These are phyloP conservation scores for Chymomyza caudatula DNA, from an alignment of 2,888 invertebrate genomes.

Conservation along the genomic window DNA sequence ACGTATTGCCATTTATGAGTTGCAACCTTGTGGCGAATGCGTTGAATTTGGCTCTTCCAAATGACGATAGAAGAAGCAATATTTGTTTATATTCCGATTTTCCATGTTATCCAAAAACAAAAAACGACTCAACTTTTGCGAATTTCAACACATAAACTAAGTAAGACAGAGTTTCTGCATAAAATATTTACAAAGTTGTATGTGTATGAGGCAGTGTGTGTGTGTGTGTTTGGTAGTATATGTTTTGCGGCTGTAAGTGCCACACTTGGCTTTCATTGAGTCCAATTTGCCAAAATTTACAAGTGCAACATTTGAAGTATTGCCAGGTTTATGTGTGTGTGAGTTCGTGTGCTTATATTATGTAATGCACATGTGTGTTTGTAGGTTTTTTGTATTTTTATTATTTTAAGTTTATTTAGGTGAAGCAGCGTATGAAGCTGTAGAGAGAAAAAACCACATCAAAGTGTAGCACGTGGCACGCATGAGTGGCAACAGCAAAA, in stretches of 20 bases:
- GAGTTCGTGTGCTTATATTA: too few species aligned
- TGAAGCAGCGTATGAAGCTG: slow-evolving; percentile 28
- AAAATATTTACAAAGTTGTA: slow-evolving; percentile 62
- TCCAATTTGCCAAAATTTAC: slow-evolving; percentile 67
- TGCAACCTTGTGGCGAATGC: too few species aligned
- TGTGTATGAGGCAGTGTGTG: slow-evolving; percentile 24
- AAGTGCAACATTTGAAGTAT: slow-evolving; percentile 52
- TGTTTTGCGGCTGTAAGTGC: slow-evolving; percentile 4
- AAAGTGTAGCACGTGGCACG: slow-evolving; percentile 63
- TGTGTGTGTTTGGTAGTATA: slow-evolving; percentile 16
- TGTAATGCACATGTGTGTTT: too few species aligned
- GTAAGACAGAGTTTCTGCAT: slow-evolving; percentile 42
- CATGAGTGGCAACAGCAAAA: slow-evolving; percentile 62
- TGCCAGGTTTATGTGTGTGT: slow-evolving; percentile 36
- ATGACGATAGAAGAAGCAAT: too few species aligned
- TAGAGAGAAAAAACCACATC: slow-evolving; percentile 53
- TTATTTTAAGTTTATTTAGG: slow-evolving; percentile 67
- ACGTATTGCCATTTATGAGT: too few species aligned
- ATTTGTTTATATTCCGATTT: too few species aligned
- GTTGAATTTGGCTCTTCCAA: too few species aligned
- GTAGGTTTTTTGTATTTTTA: slow-evolving; percentile 39
- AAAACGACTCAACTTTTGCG: slow-evolving; percentile 11
- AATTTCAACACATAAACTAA: not conserved
- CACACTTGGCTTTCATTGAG: slow-evolving; percentile 56
- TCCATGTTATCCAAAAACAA: slow-evolving; percentile 24